Conservation (phyloP, 2,888 invertebrate genomes). For the Aromia moschata region DNA sequence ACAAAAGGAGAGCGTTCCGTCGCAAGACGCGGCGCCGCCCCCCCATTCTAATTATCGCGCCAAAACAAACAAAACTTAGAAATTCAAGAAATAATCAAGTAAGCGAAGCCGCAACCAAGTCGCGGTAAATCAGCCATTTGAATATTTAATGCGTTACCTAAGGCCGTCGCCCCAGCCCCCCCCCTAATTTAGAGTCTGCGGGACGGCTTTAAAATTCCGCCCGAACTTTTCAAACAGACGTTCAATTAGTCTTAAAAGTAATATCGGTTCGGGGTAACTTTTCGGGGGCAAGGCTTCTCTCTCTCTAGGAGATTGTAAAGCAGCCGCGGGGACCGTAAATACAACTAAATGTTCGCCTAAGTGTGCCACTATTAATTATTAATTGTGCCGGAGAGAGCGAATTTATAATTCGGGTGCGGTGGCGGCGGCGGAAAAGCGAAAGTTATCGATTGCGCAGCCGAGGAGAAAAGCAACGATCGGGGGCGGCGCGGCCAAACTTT, state of each 20-base stretch:
- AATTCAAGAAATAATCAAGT: constrained; percentile 26
- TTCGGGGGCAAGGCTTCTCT: too few relatives aligned
- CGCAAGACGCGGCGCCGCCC: neutral
- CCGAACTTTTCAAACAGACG: constrained; percentile 24
- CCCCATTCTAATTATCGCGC: constrained; percentile 19
- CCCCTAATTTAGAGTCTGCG: constrained; percentile 20
- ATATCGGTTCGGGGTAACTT: constrained; percentile 21
- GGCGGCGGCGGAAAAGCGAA: neutral
- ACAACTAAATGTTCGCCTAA: constrained; percentile 18
- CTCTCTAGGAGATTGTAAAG: constrained; percentile 21
- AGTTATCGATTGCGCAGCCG: too few relatives aligned
- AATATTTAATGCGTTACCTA: constrained; percentile 24
- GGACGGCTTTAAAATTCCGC: constrained; percentile 8
- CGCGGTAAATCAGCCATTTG: constrained; percentile 24
- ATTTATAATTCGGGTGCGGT: constrained; percentile 1
- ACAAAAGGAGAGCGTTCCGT: neutral
- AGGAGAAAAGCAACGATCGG: too few relatives aligned
- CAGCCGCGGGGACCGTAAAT: constrained; percentile 22
- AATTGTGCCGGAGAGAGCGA: constrained; percentile 2
- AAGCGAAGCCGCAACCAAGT: constrained; percentile 23
- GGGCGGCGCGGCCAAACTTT: too few relatives aligned
- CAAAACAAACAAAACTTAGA: constrained; percentile 23
- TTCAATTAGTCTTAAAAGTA: constrained; percentile 29
- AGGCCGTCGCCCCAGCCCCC: too few relatives aligned
- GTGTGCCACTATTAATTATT: constrained; percentile 22